Evolutionary conservation across 2,888 invertebrate species (phyloP).

Genomic region (Drosophila histrio): DNA sequence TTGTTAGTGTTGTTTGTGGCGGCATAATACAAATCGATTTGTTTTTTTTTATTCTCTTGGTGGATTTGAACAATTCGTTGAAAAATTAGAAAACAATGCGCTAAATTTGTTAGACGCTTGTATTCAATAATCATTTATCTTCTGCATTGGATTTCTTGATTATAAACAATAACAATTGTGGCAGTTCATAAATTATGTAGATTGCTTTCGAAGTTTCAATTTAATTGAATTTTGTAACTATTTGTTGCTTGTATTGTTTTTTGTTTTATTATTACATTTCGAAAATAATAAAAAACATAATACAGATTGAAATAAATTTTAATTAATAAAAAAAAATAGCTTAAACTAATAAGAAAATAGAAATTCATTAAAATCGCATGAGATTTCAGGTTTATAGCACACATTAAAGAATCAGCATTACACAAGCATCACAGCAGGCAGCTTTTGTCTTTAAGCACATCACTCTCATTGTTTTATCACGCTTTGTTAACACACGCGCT

Average conservation of each 20-base stretch:
- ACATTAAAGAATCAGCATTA: neutral
- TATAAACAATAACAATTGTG: constrained; percentile 52
- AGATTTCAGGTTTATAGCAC: neutral
- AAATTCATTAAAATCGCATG: neutral
- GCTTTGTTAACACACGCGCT: constrained; percentile 18
- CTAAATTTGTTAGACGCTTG: constrained; percentile 60
- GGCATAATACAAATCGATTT: constrained; percentile 63
- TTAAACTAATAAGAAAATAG: no score
- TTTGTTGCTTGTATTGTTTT: no score
- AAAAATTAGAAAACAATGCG: constrained; percentile 64
- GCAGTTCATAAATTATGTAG: constrained; percentile 57
- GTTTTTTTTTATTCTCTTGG: constrained; percentile 3
- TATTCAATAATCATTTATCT: constrained; percentile 76
- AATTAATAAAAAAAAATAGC: no score
- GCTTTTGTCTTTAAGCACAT: constrained; percentile 37
- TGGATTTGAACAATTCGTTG: constrained; percentile 61
- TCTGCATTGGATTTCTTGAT: constrained; percentile 59
- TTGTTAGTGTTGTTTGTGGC: constrained; percentile 29
- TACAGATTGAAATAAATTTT: no score
- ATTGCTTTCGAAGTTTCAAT: constrained; percentile 39
- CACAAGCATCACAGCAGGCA: constrained; percentile 35
- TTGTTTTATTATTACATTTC: no score
- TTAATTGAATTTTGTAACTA: constrained; percentile 16
- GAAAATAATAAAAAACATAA: no score
- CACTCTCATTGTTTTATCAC: constrained; percentile 39